These are phyloP conservation scores for Pollimyrus isidori DNA, from an alignment of 2,113 vertebrate genomes.

Conservation along the genomic window DNA sequence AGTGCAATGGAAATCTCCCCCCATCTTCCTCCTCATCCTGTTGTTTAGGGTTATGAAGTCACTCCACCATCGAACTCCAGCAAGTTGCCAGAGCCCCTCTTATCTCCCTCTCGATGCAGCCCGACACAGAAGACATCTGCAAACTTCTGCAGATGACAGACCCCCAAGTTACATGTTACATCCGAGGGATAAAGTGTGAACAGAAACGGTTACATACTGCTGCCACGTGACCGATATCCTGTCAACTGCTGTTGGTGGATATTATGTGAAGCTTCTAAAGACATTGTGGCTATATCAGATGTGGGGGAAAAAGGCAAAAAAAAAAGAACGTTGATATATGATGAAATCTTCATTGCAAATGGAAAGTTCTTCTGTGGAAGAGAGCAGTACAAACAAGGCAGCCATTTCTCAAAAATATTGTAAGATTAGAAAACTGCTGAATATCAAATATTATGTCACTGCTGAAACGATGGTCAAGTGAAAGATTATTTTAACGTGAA, in stretches of 20 bases:
- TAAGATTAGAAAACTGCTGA: neutral
- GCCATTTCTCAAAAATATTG: neutral
- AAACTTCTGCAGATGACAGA: neutral
- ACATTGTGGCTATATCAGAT: neutral
- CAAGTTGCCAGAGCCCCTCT: neutral
- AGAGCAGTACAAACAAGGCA: neutral
- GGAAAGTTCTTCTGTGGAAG: neutral
- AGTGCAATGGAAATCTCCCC: neutral
- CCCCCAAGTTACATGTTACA: neutral
- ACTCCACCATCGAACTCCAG: neutral
- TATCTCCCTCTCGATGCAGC: neutral
- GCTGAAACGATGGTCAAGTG: no score
- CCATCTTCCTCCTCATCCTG: neutral
- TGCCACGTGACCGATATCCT: neutral
- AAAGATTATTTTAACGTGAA: neutral
- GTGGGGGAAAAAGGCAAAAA: neutral
- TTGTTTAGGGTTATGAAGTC: neutral
- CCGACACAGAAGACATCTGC: neutral
- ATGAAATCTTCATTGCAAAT: neutral
- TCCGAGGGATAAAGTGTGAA: neutral
- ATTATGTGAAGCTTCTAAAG: neutral
- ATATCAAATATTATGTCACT: neutral
- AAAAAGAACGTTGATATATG: neutral
- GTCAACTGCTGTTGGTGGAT: neutral
- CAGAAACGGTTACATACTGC: neutral